Evolutionary conservation across 2,113 vertebrate genomes (phyloP).

Genomic region (Siniperca chuatsi): DNA sequence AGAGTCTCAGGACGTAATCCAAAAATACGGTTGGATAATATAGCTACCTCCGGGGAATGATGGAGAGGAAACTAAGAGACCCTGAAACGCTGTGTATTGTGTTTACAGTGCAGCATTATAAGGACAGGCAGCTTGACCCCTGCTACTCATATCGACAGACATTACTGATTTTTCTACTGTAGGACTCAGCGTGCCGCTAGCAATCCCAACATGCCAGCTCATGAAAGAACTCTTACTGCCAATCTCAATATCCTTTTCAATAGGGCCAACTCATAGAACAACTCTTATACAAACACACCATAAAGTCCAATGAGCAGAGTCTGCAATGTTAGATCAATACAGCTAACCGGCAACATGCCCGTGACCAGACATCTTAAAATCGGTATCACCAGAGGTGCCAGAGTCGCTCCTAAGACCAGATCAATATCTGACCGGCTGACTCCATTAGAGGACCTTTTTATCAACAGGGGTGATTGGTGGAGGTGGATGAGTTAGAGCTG

Average conservation of each 20-base stretch:
- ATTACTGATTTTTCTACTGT: conserved; percentile 56
- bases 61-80: conserved; percentile 38
- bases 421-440: conserved; percentile 65
- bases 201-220: conserved; percentile 36
- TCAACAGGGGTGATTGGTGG: conserved; percentile 47
- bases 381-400: conserved; percentile 44
- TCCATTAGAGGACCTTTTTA: conserved; percentile 64
- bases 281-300: conserved; percentile 34
- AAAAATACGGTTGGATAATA: conserved; percentile 44
- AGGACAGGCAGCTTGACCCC: conserved; percentile 66
- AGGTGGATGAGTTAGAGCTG: conserved; percentile 32
- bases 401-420: conserved; percentile 43
- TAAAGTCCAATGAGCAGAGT: conserved; percentile 37
- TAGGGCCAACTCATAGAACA: conserved; percentile 34
- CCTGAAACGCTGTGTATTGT: conserved; percentile 26
- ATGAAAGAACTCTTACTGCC: conserved; percentile 52
- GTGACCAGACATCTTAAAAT: conserved; percentile 59
- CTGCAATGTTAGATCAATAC: conserved; percentile 57
- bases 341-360: conserved; percentile 29
- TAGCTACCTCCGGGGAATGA: conserved; percentile 38
- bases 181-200: conserved; percentile 23
- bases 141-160: conserved; percentile 58
- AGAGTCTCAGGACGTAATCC: conserved; percentile 44
- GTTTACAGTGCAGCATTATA: conserved; percentile 51
- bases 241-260: conserved; percentile 57